Percentiles rank a stretch among this genome's conserved stretches.
phyloP scores from a whole-genome alignment of 1,140 invertebrate genomes.

The Melitaea cinxia region DNA sequence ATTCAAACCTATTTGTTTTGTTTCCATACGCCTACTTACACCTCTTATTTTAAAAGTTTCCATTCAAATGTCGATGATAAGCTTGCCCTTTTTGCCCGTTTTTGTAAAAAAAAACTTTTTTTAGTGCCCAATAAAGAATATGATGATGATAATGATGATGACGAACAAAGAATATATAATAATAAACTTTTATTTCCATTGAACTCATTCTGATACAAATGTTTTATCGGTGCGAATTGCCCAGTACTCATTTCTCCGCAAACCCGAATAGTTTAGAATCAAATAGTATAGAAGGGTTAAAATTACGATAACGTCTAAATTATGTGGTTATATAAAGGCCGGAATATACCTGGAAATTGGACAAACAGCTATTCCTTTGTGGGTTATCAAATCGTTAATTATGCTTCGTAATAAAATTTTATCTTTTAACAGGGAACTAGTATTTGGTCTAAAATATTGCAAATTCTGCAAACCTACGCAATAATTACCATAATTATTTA shows the following conservation, averaged over 20 bases:
- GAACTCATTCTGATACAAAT: not conserved
- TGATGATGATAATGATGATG: no score
- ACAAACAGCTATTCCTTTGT: not conserved
- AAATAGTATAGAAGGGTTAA: constrained; percentile 17
- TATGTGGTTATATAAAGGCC: constrained; percentile 6
- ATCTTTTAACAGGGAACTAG: constrained; percentile 4
- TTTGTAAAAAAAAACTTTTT: no score
- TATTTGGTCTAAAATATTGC: not conserved
- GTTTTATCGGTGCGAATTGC: not conserved
- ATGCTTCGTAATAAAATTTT: constrained; percentile 12
- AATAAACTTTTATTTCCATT: not conserved
- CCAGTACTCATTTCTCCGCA: not conserved
- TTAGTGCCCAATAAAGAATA: no score
- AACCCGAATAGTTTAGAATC: constrained; percentile 14
- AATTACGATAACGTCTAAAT: constrained; percentile 16
- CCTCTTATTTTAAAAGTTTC: no score
- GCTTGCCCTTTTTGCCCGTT: no score
- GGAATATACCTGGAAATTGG: constrained; percentile 1
- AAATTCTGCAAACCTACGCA: no score
- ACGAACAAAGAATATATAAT: no score
- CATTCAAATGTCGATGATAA: no score
- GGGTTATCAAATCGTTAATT: constrained; percentile 9
- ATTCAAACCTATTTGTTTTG: no score
- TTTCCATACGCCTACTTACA: no score
- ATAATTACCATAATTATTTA: no score